Conservation (phyloP, 92 coral and sea anemone genomes). For the Porites rus region DNA sequence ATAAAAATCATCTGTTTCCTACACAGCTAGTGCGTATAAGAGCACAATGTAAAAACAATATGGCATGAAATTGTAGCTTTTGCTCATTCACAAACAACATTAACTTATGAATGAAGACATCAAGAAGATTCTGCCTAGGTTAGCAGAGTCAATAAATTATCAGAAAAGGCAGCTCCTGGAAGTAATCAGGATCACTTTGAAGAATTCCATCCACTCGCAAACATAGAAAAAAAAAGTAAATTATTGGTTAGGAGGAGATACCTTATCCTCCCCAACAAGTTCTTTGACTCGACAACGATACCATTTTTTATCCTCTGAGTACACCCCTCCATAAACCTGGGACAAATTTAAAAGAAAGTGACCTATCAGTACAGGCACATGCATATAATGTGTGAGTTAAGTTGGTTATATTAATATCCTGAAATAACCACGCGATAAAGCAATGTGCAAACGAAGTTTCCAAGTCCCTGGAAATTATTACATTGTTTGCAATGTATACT, state of each 20-base stretch:
- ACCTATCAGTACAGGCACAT: too few relatives aligned
- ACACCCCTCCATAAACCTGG: constrained; percentile 94
- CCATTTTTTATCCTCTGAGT: constrained; percentile 80
- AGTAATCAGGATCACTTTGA: background rate
- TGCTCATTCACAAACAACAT: too few relatives aligned
- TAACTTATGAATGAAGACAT: too few relatives aligned
- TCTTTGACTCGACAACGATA: constrained; percentile 81
- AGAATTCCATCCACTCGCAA: background rate
- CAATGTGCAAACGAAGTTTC: background rate
- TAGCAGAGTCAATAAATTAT: too few relatives aligned
- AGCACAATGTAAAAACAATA: too few relatives aligned
- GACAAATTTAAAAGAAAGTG: background rate
- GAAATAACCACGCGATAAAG: background rate
- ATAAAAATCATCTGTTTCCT: too few relatives aligned
- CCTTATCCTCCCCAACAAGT: constrained; percentile 68
- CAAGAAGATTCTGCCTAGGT: too few relatives aligned
- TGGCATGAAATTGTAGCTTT: too few relatives aligned
- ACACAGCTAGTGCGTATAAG: too few relatives aligned
- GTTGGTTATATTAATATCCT: background rate
- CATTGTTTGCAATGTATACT: too few relatives aligned
- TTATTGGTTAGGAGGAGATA: constrained; percentile 6
- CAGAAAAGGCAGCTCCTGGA: too few relatives aligned
- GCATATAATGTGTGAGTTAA: too few relatives aligned
- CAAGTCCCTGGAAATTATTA: background rate
- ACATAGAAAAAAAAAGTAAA: background rate